Percentiles rank a stretch among this genome's conserved stretches.
Conservation (phyloP, 30 jellyfish, hydroid and myxozoan species). For the Hydractinia echinata region DNA sequence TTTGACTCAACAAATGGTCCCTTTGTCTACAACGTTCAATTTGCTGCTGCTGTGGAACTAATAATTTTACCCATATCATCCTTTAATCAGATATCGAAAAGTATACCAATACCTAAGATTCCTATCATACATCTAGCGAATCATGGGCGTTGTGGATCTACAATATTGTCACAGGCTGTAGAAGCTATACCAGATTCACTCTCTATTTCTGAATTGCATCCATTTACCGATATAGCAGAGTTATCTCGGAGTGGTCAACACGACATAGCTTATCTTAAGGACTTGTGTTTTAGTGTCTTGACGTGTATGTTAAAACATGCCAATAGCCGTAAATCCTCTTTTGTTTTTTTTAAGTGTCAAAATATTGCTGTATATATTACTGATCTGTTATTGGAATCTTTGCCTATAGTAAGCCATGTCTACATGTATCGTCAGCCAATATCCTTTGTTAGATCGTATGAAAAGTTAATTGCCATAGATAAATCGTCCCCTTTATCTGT, state of each 20-base stretch:
- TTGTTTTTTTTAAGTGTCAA: constrained; percentile 15
- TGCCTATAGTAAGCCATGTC: constrained; percentile 19
- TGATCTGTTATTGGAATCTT: constrained; percentile 17
- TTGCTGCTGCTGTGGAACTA: constrained; percentile 1
- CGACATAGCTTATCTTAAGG: neutral
- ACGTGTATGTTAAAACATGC: constrained; percentile 20
- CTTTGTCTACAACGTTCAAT: constrained; percentile 31
- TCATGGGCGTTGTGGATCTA: constrained; percentile 44
- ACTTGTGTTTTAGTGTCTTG: constrained; percentile 7
- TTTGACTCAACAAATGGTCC: constrained; percentile 17
- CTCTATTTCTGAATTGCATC: constrained; percentile 25
- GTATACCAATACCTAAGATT: constrained; percentile 5
- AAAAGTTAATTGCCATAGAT: constrained; percentile 7
- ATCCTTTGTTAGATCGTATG: constrained; percentile 22
- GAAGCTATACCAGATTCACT: constrained; percentile 24
- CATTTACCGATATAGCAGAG: constrained; percentile 26
- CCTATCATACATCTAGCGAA: constrained; percentile 36
- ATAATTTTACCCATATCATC: constrained; percentile 13
- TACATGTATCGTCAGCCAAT: constrained; percentile 34
- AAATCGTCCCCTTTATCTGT: constrained; percentile 5
- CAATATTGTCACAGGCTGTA: constrained; percentile 6
- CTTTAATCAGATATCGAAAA: constrained; percentile 1
- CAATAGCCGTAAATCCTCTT: constrained; percentile 10
- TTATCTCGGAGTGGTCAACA: constrained; percentile 18
- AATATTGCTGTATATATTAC: constrained; percentile 22